Evolutionary conservation across 1,140 invertebrate genomes (phyloP).

Genomic region (Caenorhabditis briggsae): DNA sequence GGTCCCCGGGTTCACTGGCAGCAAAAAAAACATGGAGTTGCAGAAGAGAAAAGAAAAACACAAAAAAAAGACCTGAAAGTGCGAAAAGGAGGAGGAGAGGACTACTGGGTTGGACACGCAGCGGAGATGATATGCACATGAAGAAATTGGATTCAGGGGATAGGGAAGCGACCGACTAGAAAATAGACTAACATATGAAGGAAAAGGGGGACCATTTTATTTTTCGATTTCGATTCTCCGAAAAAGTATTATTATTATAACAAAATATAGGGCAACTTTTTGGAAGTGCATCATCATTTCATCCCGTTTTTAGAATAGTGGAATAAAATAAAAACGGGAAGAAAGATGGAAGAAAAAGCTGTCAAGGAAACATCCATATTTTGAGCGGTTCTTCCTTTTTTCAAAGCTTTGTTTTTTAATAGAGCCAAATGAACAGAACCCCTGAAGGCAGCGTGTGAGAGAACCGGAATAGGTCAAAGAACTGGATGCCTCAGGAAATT

Average conservation of each 20-base stretch:
- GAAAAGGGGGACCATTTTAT: conserved; percentile 12
- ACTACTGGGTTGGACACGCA: neutral
- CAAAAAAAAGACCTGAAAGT: conserved; percentile 22
- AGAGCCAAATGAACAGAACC: neutral
- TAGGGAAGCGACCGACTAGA: conserved; percentile 37
- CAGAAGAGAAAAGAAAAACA: neutral
- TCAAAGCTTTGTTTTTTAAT: neutral
- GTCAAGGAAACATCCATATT: neutral
- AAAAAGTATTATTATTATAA: conserved; percentile 26
- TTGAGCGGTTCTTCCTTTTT: neutral
- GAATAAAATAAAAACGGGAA: neutral
- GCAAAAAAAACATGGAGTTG: neutral
- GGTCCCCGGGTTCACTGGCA: conserved; percentile 15
- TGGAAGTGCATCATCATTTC: neutral
- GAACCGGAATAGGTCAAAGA: neutral
- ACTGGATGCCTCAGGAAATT: neutral
- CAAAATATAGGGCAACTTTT: neutral
- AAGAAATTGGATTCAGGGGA: conserved; percentile 47
- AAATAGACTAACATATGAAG: conserved; percentile 30
- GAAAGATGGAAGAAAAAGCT: neutral
- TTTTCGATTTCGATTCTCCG: conserved; percentile 11
- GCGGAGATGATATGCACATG: conserved; percentile 47
- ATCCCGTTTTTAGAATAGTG: neutral
- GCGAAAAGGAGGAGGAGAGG: conserved; percentile 20
- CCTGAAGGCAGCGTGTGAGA: conserved; percentile 1